Percentiles rank a stretch among this genome's conserved stretches.
Conservation (phyloP, 2,888 invertebrate species). For the Flabesymbios commensalis region DNA sequence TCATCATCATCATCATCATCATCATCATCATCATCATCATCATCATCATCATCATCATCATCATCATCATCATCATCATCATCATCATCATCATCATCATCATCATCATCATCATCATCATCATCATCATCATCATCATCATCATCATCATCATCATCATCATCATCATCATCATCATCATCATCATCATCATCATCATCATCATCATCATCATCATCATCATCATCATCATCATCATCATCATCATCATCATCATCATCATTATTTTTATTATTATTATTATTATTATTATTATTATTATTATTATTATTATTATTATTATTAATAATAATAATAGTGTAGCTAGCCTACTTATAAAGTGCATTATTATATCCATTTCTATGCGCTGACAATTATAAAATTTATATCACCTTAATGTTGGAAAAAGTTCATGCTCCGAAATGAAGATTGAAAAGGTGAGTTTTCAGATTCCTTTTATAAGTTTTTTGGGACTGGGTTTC, state of each 20-base stretch:
- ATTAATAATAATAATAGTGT: too few species aligned
- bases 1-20: conserved; percentile 15
- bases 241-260: conserved; percentile 15
- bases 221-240: conserved; percentile 8
- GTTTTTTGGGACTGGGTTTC: too few species aligned
- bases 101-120: conserved; percentile 8
- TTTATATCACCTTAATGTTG: too few species aligned
- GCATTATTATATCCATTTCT: too few species aligned
- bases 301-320: too few species aligned
- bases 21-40: conserved; percentile 8
- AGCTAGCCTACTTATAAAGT: too few species aligned
- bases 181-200: conserved; percentile 6
- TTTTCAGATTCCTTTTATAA: too few species aligned
- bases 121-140: conserved; percentile 10
- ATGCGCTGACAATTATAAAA: too few species aligned
- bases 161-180: conserved; percentile 9
- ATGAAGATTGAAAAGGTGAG: too few species aligned
- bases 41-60: conserved; percentile 9
- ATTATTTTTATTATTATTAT: background rate
- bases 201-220: conserved; percentile 9
- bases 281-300: too few species aligned
- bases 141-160: conserved; percentile 9
- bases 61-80: conserved; percentile 6
- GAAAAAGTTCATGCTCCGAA: too few species aligned
- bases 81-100: conserved; percentile 9